phyloP scores from a whole-genome alignment of 2,888 invertebrate species.

The Nasonovia ribisnigri region DNA sequence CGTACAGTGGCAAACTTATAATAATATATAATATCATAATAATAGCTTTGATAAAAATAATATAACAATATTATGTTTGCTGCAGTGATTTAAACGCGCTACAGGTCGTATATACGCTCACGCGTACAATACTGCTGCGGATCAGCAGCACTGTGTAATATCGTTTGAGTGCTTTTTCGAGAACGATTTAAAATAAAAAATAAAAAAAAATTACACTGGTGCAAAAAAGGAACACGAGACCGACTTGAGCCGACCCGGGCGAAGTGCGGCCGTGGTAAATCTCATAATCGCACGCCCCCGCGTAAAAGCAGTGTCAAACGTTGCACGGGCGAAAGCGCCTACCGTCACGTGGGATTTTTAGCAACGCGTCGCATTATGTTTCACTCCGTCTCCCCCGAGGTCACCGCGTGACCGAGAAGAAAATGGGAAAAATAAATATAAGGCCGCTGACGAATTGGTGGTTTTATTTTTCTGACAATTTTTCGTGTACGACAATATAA shows the following conservation, averaged over 20 bases:
- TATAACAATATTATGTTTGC: neutral
- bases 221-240: neutral
- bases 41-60: neutral
- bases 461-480: neutral
- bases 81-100: neutral
- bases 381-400: neutral
- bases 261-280: neutral
- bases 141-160: neutral
- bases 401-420: neutral
- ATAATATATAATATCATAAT: neutral
- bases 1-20: neutral
- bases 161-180: neutral
- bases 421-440: neutral
- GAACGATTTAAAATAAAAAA: neutral
- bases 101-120: neutral
- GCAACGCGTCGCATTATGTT: neutral
- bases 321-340: neutral
- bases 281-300: conserved; percentile 12
- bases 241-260: neutral
- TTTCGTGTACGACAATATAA: neutral
- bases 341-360: neutral
- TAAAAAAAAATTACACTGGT: neutral
- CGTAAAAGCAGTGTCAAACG: conserved; percentile 23
- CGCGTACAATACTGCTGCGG: neutral
- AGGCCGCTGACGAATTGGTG: neutral